Conservation (phyloP, 2,888 invertebrate species). For the Portevinia maculata region DNA sequence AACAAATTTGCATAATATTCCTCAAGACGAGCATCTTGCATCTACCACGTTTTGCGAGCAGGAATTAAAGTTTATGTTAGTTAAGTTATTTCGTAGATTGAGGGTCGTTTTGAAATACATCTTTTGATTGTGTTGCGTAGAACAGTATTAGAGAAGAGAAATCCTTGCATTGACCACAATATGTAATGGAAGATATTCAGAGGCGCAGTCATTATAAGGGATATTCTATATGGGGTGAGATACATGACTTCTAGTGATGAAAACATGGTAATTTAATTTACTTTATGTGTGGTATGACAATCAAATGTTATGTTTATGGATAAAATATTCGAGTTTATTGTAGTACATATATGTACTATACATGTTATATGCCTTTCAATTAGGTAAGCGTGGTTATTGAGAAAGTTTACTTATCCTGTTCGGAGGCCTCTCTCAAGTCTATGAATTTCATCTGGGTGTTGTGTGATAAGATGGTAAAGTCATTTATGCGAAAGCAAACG, state of each 20-base stretch:
- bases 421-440: conserved; percentile 2
- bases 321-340: neutral
- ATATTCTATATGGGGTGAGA: conserved; percentile 7
- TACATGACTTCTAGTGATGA: conserved; percentile 10
- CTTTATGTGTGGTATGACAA: conserved; percentile 67
- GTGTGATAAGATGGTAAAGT: neutral
- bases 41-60: conserved; percentile 38
- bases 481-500: neutral
- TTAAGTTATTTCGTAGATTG: conserved; percentile 29
- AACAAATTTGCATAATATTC: conserved; percentile 73
- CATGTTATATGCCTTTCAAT: conserved; percentile 46
- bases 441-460: neutral
- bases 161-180: conserved; percentile 57
- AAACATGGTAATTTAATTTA: conserved; percentile 58
- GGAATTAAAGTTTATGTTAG: conserved; percentile 55
- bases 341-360: too few relatives aligned
- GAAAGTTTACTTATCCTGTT: conserved; percentile 40
- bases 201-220: conserved; percentile 37
- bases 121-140: conserved; percentile 51
- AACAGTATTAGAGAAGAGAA: conserved; percentile 6
- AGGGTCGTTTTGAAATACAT: conserved; percentile 47
- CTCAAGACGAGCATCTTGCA: conserved; percentile 67
- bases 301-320: conserved; percentile 57
- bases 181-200: conserved; percentile 40
- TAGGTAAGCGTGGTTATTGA: conserved; percentile 59